phyloP scores from a whole-genome alignment of 2,888 invertebrate genomes.

The Salpingus planirostris region DNA sequence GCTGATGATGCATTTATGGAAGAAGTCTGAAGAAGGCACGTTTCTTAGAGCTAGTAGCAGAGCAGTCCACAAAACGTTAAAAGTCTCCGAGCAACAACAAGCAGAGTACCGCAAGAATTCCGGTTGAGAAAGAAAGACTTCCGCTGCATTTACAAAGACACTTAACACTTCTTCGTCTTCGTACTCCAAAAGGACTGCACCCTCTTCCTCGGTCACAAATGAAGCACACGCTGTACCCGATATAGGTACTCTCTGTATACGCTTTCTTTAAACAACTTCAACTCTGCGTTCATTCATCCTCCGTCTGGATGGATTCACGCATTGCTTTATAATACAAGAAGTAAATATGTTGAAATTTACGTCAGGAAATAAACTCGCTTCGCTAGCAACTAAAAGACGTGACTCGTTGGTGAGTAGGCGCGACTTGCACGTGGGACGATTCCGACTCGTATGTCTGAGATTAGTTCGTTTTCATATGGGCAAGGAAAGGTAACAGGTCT shows the following conservation, averaged over 20 bases:
- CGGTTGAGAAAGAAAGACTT: background rate
- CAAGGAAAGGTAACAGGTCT: conserved; percentile 12
- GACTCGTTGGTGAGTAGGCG: no score
- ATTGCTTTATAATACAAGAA: no score
- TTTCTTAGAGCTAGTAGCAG: no score
- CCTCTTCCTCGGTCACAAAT: conserved; percentile 7
- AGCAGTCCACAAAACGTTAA: conserved; percentile 5
- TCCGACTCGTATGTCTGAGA: conserved; percentile 4
- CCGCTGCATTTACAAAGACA: conserved; percentile 5
- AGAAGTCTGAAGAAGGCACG: no score
- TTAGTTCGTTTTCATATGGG: conserved; percentile 3
- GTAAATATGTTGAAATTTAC: no score
- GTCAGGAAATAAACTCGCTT: no score
- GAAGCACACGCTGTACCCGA: conserved; percentile 1
- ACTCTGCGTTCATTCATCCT: background rate
- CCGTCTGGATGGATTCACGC: no score
- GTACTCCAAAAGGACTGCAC: conserved; percentile 7
- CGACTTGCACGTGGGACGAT: no score
- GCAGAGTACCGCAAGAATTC: background rate
- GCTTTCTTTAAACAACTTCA: no score
- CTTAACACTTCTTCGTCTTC: conserved; percentile 6
- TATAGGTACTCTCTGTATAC: background rate
- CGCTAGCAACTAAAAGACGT: no score
- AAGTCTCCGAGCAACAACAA: conserved; percentile 4
- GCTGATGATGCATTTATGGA: no score